Evolutionary conservation across 2,888 invertebrate genomes (phyloP).

Genomic region (Mythimna vitellina): DNA sequence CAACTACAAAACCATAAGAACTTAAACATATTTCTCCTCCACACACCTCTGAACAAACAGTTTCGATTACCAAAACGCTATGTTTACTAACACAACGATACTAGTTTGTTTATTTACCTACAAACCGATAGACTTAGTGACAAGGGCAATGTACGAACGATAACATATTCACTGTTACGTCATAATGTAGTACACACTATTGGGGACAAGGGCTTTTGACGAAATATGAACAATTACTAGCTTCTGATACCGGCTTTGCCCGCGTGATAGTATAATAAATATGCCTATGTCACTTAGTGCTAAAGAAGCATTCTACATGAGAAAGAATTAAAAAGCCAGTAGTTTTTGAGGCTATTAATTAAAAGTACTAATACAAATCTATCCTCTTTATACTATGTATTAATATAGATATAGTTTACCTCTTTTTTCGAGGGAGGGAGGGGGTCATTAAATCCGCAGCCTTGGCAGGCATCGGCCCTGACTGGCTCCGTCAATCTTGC

Average conservation of each 20-base stretch:
- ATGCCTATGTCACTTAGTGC: no score
- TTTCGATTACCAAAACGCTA: conserved; percentile 24
- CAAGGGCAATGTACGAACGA: conserved; percentile 45
- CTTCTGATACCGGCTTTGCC: neutral
- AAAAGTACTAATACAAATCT: no score
- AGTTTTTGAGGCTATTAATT: no score
- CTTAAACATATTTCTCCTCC: neutral
- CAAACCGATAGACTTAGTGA: conserved; percentile 30
- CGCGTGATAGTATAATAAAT: no score
- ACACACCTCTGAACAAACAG: conserved; percentile 19
- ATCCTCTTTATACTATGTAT: no score
- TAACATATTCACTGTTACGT: conserved; percentile 58
- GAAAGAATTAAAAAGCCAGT: no score
- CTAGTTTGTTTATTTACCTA: conserved; percentile 47
- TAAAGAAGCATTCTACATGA: no score
- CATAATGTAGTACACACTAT: conserved; percentile 38
- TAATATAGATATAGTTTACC: no score
- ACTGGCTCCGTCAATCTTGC: no score
- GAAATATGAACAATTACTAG: neutral
- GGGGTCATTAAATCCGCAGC: no score
- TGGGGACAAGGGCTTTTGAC: neutral
- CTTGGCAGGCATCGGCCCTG: no score
- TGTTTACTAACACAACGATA: conserved; percentile 31
- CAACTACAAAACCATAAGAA: neutral
- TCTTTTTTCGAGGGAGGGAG: no score